Evolutionary conservation across 2,113 vertebrate genomes (phyloP).

Genomic region (Seriola dumerili): DNA sequence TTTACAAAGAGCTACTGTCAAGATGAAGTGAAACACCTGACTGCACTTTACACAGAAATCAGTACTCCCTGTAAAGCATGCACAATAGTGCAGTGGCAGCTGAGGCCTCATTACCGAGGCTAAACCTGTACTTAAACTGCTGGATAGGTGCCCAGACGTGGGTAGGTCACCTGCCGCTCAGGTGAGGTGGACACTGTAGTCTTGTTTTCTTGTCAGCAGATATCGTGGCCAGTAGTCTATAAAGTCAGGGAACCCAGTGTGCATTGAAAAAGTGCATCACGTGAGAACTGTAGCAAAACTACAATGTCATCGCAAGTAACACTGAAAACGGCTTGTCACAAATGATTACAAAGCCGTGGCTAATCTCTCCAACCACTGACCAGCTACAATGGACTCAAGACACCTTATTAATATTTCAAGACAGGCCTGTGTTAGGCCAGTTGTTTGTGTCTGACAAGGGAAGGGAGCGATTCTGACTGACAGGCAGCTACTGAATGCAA

Average conservation of each 20-base stretch:
- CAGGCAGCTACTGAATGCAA: background rate
- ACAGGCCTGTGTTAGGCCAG: conserved; percentile 2
- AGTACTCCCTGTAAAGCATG: background rate
- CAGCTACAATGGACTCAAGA: conserved; percentile 12
- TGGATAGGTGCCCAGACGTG: conserved; percentile 37
- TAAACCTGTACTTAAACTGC: conserved; percentile 52
- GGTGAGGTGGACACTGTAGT: conserved; percentile 16
- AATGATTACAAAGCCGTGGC: background rate
- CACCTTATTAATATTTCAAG: conserved; percentile 27
- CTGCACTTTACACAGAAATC: conserved; percentile 19
- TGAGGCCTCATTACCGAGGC: conserved; percentile 42
- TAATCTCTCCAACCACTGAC: conserved; percentile 11
- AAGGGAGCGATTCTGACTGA: background rate
- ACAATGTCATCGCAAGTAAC: conserved; percentile 35
- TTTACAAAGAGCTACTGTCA: background rate
- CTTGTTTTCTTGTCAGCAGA: background rate
- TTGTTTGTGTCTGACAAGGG: conserved; percentile 19
- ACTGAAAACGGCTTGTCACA: background rate
- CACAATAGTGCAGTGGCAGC: conserved; percentile 13
- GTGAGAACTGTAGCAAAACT: conserved; percentile 23
- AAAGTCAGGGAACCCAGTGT: background rate
- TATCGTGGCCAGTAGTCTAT: background rate
- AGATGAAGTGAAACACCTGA: conserved; percentile 31
- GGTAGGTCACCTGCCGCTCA: conserved; percentile 39
- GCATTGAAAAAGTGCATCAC: conserved; percentile 22